These are phyloP conservation scores for Drosophila sulfurigaster DNA, from an alignment of 1,140 invertebrate genomes.

Conservation along the genomic window DNA sequence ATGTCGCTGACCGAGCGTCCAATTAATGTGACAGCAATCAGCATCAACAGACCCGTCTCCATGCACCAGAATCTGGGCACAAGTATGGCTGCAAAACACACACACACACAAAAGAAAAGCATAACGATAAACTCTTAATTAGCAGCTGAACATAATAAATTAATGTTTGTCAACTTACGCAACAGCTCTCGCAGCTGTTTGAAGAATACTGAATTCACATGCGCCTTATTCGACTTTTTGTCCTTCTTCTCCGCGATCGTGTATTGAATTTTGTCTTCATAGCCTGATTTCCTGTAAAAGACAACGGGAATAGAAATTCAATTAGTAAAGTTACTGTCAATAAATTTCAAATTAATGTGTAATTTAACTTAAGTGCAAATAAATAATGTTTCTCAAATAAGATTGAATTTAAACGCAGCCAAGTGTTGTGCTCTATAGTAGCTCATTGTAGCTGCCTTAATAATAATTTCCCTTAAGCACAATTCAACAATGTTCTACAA, in stretches of 20 bases:
- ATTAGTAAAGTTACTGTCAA: neutral
- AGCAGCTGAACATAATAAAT: neutral
- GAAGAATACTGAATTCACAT: conserved; percentile 94
- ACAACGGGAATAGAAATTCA: neutral
- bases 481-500: too few relatives aligned
- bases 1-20: conserved; percentile 97
- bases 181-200: conserved; percentile 91
- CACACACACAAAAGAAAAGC: neutral
- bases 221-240: conserved; percentile 90
- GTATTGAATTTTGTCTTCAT: conserved; percentile 91
- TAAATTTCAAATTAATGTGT: too few relatives aligned
- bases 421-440: too few relatives aligned
- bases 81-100: conserved; percentile 88
- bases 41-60: conserved; percentile 91
- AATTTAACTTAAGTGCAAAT: too few relatives aligned
- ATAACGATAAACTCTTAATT: neutral
- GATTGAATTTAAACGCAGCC: too few relatives aligned
- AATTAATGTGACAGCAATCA: conserved; percentile 93
- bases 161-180: conserved; percentile 75
- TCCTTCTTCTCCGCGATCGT: conserved; percentile 91
- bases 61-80: conserved; percentile 91
- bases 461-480: too few relatives aligned
- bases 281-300: conserved; percentile 71
- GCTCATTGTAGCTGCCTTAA: too few relatives aligned
- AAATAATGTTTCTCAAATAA: too few relatives aligned